phyloP scores from a whole-genome alignment of 2,888 invertebrate species.

The Cephus sareptanus region DNA sequence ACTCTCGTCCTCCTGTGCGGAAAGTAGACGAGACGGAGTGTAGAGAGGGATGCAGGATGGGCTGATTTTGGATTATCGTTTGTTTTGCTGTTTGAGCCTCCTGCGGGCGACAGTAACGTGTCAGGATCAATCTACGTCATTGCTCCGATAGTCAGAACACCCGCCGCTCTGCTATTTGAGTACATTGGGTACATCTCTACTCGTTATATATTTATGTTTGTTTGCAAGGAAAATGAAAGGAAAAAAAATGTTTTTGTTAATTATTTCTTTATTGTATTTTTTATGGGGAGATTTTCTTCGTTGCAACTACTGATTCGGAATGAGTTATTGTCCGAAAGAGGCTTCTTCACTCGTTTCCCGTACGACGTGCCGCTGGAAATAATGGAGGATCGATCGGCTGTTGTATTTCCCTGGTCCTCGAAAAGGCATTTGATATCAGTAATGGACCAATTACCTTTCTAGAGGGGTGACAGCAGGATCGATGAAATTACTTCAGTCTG shows the following conservation, averaged over 20 bases:
- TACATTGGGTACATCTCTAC: not conserved
- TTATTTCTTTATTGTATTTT: not conserved
- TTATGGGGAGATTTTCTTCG: not conserved
- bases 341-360: not conserved
- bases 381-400: not conserved
- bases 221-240: not conserved
- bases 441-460: not conserved
- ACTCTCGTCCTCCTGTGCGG: not conserved
- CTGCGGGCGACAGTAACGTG: not conserved
- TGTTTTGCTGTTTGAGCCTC: not conserved
- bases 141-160: not conserved
- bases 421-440: not conserved
- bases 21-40: not conserved
- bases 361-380: not conserved
- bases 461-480: not conserved
- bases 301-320: not conserved
- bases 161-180: not conserved
- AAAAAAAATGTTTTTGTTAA: not conserved
- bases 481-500: not conserved
- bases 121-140: not conserved
- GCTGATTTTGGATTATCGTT: not conserved
- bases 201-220: conserved; percentile 4
- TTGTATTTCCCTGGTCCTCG: not conserved
- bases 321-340: not conserved
- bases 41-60: conserved; percentile 3